Base-by-base conservation (phyloP, 2,888 invertebrate species). In the Trissolcus brochymenae region DNA sequence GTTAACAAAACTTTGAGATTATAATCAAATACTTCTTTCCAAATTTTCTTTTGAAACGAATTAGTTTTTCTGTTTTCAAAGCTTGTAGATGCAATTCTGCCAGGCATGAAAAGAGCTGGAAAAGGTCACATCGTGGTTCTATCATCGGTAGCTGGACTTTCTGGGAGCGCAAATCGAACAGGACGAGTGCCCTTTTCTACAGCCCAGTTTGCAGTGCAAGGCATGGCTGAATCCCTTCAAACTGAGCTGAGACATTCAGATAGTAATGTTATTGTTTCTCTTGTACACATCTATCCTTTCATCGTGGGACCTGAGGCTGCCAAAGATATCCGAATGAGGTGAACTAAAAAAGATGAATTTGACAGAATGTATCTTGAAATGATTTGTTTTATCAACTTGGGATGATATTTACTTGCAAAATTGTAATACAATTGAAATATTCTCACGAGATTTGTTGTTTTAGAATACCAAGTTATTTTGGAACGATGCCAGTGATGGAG, bases 131-230 rank as follows among this genome's bases (percentile, higher is more conserved):
- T 93, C 55, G 91, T 93, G 4, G 91, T 92, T 1, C 84, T 93
- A 29, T 92, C 92, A 3, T 93, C 93, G 7, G 92, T 92, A 0
- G 93, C 93, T 62, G 93, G 92, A 4, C 87, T 93, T 1, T 92
- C 92, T 70, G 91, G 92, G 56, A 90, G 91, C 21, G 90, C 91
- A 55, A 91, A 91, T 79, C 82, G 83, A 19, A 80, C 80, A n/a
- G 83, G 82, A 11, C 91, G 92, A 81, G 90, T 93, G 87, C 92
- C 93, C 0, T 87, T 93, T 13, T 91, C 92, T 70, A 92, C 93
- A 0, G 92, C 93, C 0, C 93, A 93, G 87, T 93, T 93, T 86
- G 93, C 93, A 14, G 91, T 93, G 0, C 92, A 92, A 83, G 93
- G 93, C 2, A 88, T 93, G 41, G 92, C 92, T 0, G 93, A 93